A percentile compares a stretch with the other conserved stretches of the same genome.
Evolutionary conservation across 2,113 vertebrate species (phyloP).

Genomic region (Rhineura floridana): DNA sequence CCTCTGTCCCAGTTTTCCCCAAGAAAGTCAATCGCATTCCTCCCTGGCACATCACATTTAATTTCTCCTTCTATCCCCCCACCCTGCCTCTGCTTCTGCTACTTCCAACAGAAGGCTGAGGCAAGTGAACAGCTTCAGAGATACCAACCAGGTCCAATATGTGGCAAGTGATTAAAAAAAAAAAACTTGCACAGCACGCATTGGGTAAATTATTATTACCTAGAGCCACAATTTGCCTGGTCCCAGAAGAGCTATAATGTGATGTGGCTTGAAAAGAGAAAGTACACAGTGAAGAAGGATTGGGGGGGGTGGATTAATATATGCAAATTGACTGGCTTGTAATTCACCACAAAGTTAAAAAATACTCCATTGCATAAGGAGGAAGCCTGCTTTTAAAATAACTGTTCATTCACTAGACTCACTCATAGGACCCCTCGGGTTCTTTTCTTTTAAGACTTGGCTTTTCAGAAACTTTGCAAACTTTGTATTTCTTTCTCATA

Average conservation of each 20-base stretch:
- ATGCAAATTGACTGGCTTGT: conserved; percentile 81
- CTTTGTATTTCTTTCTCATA: conserved; percentile 24
- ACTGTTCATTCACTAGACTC: conserved; percentile 77
- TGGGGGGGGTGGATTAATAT: conserved; percentile 75
- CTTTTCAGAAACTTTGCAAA: conserved; percentile 59
- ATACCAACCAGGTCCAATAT: conserved; percentile 72
- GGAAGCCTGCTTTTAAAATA: conserved; percentile 59
- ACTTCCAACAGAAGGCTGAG: conserved; percentile 68
- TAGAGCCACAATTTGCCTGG: conserved; percentile 68
- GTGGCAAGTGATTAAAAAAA: conserved; percentile 70
- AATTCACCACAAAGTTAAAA: conserved; percentile 77
- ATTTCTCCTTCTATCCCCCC: conserved; percentile 24
- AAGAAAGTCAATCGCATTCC: conserved; percentile 53
- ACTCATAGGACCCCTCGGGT: conserved; percentile 44
- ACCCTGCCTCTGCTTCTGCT: conserved; percentile 48
- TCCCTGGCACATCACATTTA: fast-evolving
- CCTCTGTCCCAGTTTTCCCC: conserved; percentile 25
- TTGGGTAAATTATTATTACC: conserved; percentile 80
- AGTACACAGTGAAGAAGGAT: conserved; percentile 63
- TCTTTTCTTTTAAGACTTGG: conserved; percentile 57
- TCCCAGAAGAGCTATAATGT: conserved; percentile 76
- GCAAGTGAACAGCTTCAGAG: conserved; percentile 77
- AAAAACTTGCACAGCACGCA: conserved; percentile 73
- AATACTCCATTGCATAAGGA: conserved; percentile 72
- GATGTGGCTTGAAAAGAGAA: conserved; percentile 68